Conservation (phyloP, 92 coral and sea anemone species). For the Pocillopora grandis region DNA sequence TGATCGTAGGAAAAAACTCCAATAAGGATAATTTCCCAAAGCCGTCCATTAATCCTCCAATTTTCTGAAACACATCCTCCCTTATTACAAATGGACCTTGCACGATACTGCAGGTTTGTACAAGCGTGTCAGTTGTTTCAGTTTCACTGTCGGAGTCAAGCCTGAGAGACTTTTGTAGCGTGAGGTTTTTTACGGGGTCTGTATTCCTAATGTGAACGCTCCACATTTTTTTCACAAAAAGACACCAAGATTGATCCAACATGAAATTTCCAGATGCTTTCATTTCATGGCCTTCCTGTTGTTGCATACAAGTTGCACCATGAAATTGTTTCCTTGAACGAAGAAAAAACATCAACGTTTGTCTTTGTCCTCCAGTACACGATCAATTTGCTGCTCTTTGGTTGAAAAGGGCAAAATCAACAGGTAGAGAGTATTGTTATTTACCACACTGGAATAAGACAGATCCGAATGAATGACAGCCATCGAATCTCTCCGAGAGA, state of each 20-base stretch:
- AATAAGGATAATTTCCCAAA: constrained; percentile 51
- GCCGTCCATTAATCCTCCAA: constrained; percentile 28
- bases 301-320: constrained; percentile 9
- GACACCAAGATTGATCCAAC: constrained; percentile 61
- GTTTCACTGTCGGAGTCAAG: neutral
- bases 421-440: neutral
- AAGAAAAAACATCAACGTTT: constrained; percentile 19
- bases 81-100: constrained; percentile 58
- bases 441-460: neutral
- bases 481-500: neutral
- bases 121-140: neutral
- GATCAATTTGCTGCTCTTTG: neutral
- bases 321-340: constrained; percentile 2
- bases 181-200: neutral
- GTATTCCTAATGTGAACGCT: constrained; percentile 65
- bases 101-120: constrained; percentile 35
- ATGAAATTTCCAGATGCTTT: neutral
- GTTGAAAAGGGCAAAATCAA: neutral
- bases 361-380: neutral
- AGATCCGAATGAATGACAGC: constrained; percentile 2
- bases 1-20: constrained; percentile 70
- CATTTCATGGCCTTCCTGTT: neutral
- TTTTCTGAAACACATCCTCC: constrained; percentile 49
- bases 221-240: constrained; percentile 53
- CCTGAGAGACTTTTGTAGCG: neutral